Conservation (phyloP, 2,797 vertebrate species). For the Parambassis ranga region DNA sequence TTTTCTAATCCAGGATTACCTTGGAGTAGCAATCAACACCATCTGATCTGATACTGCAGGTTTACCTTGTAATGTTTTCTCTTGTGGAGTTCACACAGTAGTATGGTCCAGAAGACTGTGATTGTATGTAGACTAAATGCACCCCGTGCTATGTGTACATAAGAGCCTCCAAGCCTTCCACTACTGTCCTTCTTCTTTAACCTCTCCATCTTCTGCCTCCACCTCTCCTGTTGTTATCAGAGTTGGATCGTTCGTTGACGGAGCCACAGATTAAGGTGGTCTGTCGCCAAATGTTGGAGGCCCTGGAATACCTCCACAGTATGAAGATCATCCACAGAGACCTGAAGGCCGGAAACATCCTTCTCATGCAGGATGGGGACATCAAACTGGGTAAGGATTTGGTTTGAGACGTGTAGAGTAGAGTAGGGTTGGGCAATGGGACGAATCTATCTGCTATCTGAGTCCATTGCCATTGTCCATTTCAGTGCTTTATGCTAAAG, state of each 20-base stretch:
- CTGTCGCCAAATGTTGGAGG: constrained; percentile 95
- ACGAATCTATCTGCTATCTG: no score
- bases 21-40: constrained; percentile 27
- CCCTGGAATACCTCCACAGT: constrained; percentile 89
- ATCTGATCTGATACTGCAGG: constrained; percentile 17
- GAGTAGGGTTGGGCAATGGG: no score
- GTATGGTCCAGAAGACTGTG: neutral
- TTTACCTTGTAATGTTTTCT: constrained; percentile 24
- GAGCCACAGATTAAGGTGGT: constrained; percentile 95
- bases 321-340: constrained; percentile 98
- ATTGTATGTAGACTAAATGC: neutral
- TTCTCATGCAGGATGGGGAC: constrained; percentile 92
- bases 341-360: constrained; percentile 95
- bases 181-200: neutral
- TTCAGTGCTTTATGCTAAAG: no score
- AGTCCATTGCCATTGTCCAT: no score
- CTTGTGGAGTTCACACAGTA: constrained; percentile 1
- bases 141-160: constrained; percentile 10
- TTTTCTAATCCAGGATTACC: constrained; percentile 53
- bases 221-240: constrained; percentile 62
- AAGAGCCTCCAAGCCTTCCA: neutral
- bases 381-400: constrained; percentile 90
- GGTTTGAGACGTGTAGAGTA: no score
- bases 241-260: constrained; percentile 90
- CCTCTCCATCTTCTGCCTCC: neutral